These are phyloP conservation scores for Labrus mixtus DNA, from an alignment of 2,113 vertebrate species.

Conservation along the genomic window DNA sequence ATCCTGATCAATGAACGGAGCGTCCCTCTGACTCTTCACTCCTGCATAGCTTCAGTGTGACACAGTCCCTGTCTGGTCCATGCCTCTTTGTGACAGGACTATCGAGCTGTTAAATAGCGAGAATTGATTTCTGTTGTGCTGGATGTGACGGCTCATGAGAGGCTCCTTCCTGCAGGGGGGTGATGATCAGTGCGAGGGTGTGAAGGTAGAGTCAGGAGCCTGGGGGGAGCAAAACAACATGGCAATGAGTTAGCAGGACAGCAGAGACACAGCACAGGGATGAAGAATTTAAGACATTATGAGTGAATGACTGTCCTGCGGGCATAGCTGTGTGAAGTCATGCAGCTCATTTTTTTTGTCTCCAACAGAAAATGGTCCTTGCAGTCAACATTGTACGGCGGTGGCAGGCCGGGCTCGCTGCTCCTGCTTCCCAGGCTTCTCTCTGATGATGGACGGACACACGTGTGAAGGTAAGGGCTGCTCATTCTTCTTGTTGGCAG, in stretches of 20 bases:
- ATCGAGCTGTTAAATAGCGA: conserved; percentile 42
- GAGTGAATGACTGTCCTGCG: conserved; percentile 12
- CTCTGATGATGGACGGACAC: conserved; percentile 84
- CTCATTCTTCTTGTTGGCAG: neutral
- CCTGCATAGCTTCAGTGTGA: conserved; percentile 1
- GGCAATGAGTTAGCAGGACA: neutral
- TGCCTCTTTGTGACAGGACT: conserved; percentile 33
- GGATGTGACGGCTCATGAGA: conserved; percentile 9
- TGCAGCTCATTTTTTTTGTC: conserved; percentile 23
- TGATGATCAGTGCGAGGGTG: conserved; percentile 6
- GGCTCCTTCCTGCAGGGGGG: conserved; percentile 24
- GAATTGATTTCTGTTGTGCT: conserved; percentile 43
- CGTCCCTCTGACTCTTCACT: neutral
- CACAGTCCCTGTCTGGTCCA: conserved; percentile 12
- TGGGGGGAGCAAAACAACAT: neutral
- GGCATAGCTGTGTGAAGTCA: conserved; percentile 6
- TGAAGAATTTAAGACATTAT: conserved; percentile 16
- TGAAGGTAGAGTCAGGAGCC: neutral
- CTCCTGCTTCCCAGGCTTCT: conserved; percentile 90
- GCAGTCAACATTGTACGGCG: conserved; percentile 86
- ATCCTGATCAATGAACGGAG: conserved; percentile 18
- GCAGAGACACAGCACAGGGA: conserved; percentile 6
- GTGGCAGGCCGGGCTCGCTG: conserved; percentile 79
- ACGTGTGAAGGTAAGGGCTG: conserved; percentile 89
- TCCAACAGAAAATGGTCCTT: conserved; percentile 85